These are phyloP conservation scores for Larimichthys crocea DNA, from an alignment of 2,113 vertebrate genomes.

Conservation along the genomic window DNA sequence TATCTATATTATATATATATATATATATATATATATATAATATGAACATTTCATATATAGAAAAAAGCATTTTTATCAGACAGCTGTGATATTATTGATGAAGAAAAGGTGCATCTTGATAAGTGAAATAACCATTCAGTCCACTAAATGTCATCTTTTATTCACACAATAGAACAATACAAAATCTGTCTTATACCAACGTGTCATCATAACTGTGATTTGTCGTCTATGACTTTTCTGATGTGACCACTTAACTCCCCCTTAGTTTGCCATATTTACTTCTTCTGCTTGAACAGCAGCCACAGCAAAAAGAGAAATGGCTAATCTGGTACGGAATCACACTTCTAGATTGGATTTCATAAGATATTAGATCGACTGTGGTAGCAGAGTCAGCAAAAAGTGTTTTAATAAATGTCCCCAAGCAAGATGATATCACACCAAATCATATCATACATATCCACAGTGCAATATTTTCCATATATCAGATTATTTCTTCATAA, in stretches of 20 bases:
- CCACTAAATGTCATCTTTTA: constrained; percentile 7
- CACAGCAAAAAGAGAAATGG: constrained; percentile 28
- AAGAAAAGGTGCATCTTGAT: constrained; percentile 18
- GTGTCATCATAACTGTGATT: not conserved
- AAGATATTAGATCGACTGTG: constrained; percentile 12
- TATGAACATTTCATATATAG: no score
- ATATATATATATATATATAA: no score
- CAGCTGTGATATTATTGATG: not conserved
- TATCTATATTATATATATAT: no score
- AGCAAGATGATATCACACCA: not conserved
- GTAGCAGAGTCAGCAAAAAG: constrained; percentile 36
- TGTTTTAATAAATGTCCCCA: constrained; percentile 47
- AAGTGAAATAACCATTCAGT: constrained; percentile 2
- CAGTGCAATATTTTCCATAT: constrained; percentile 31
- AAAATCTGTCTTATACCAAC: not conserved
- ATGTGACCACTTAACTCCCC: not conserved
- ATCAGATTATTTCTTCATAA: constrained; percentile 51
- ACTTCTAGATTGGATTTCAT: constrained; percentile 26
- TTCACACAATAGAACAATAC: not conserved
- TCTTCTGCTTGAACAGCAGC: constrained; percentile 11
- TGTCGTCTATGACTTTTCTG: not conserved
- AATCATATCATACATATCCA: constrained; percentile 31
- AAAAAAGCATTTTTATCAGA: no score
- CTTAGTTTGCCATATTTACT: not conserved
- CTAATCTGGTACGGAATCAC: constrained; percentile 6